Percentiles rank a stretch among this genome's conserved stretches.
Conservation (phyloP, 2,888 invertebrate species). For the Nysson spinosus region DNA sequence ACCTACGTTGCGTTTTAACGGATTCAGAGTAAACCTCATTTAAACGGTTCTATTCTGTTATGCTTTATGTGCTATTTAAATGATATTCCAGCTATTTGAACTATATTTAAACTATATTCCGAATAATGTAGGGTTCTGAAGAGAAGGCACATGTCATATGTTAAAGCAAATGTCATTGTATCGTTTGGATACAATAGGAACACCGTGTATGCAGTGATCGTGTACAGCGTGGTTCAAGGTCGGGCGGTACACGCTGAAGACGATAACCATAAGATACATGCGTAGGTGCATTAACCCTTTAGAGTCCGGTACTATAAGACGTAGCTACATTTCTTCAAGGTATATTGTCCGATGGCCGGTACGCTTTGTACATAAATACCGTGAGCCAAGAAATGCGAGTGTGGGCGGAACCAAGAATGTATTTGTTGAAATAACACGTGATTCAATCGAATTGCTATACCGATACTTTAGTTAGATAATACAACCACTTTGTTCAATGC, state of each 20-base stretch:
- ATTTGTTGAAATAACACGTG: background rate
- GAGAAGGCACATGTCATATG: too few species aligned
- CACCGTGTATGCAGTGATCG: conserved; percentile 43
- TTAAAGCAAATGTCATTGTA: background rate
- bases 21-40: too few species aligned
- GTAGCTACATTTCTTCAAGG: conserved; percentile 20
- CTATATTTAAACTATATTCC: too few species aligned
- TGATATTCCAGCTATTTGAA: too few species aligned
- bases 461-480: too few species aligned
- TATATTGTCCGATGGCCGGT: background rate
- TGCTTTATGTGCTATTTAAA: too few species aligned
- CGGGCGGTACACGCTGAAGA: conserved; percentile 62
- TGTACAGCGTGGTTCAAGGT: conserved; percentile 68
- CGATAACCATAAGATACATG: conserved; percentile 48
- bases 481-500: too few species aligned
- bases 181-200: conserved; percentile 14
- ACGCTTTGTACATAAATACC: background rate
- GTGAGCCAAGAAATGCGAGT: background rate
- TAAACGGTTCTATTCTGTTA: too few species aligned
- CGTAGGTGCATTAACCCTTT: conserved; percentile 63
- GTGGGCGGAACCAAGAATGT: background rate
- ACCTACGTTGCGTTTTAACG: too few species aligned
- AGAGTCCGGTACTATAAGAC: conserved; percentile 36
- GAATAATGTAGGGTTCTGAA: too few species aligned
- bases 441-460: too few species aligned